A percentile compares a stretch with the other conserved stretches of the same genome.
These are phyloP conservation scores for Brevimyrus niger DNA, from an alignment of 2,113 vertebrate species.

Conservation along the genomic window DNA sequence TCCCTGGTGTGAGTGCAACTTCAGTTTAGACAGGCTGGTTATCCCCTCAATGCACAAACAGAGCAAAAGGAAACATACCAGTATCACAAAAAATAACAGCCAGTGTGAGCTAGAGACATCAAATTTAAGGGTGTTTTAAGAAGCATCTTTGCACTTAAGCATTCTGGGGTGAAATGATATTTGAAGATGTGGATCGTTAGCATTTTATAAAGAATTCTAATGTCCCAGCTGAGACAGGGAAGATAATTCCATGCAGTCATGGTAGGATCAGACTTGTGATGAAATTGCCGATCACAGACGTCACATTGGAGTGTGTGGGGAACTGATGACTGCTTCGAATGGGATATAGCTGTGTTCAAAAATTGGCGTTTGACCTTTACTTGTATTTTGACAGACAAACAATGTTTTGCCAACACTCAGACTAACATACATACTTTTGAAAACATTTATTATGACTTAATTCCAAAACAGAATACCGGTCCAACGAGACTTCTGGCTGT, in stretches of 20 bases:
- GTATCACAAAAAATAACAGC: not conserved
- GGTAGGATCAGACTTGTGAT: not conserved
- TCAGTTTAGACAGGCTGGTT: not conserved
- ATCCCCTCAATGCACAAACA: not conserved
- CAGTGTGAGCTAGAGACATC: not conserved
- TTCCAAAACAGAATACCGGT: not conserved
- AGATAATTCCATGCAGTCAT: not conserved
- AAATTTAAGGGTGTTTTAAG: not conserved
- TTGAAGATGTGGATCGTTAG: not conserved
- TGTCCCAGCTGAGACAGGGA: not conserved
- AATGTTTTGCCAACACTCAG: not conserved
- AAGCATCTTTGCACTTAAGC: not conserved
- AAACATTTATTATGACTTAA: not conserved
- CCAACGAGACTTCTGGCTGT: not conserved
- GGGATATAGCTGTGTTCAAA: not conserved
- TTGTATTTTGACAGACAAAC: not conserved
- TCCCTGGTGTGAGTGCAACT: not conserved
- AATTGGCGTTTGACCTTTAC: not conserved
- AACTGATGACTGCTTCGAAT: not conserved
- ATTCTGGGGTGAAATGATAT: not conserved
- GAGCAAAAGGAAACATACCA: not conserved
- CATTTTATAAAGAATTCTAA: not conserved
- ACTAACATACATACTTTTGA: not conserved
- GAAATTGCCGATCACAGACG: not conserved
- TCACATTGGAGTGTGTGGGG: not conserved